These are phyloP conservation scores for Epizoanthus stellaris DNA, from an alignment of 92 coral and sea anemone species.

Conservation along the genomic window DNA sequence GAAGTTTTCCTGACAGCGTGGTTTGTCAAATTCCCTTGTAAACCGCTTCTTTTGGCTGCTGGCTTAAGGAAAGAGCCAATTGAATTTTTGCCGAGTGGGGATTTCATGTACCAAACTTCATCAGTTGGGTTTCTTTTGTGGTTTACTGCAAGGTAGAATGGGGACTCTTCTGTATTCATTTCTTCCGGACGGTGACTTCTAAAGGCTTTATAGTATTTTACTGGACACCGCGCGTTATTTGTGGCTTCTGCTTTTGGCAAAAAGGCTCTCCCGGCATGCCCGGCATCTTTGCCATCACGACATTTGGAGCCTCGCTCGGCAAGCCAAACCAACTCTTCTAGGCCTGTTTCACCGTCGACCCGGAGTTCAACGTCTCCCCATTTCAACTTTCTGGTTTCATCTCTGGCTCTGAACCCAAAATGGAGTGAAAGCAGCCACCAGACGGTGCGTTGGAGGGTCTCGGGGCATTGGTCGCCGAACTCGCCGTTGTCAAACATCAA, in stretches of 20 bases:
- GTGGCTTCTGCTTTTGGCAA: conserved; percentile 57
- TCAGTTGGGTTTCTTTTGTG: too few relatives aligned
- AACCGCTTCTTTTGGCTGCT: conserved; percentile 60
- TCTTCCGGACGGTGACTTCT: conserved; percentile 34
- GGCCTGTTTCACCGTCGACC: conserved; percentile 45
- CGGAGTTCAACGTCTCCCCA: conserved; percentile 61
- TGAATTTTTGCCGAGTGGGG: conserved; percentile 66
- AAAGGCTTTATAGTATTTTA: conserved; percentile 56
- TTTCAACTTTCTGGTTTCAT: conserved; percentile 53
- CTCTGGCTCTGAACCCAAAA: conserved; percentile 66
- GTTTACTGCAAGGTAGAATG: too few relatives aligned
- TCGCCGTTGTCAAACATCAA: conserved; percentile 47
- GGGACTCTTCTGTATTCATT: too few relatives aligned
- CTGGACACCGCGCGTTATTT: conserved; percentile 52
- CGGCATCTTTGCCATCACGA: conserved; percentile 38
- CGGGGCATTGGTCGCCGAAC: conserved; percentile 60
- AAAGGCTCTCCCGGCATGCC: conserved; percentile 50
- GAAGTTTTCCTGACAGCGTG: conserved; percentile 50
- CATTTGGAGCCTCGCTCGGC: conserved; percentile 63
- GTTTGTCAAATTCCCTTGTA: conserved; percentile 63
- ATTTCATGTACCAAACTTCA: conserved; percentile 56
- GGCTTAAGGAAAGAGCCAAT: conserved; percentile 49
- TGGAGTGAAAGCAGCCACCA: conserved; percentile 70
- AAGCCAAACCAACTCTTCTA: conserved; percentile 49
- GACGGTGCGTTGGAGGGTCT: conserved; percentile 60